These are phyloP conservation scores for Cerastis rubricosa DNA, from an alignment of 2,888 invertebrate species.

Conservation along the genomic window DNA sequence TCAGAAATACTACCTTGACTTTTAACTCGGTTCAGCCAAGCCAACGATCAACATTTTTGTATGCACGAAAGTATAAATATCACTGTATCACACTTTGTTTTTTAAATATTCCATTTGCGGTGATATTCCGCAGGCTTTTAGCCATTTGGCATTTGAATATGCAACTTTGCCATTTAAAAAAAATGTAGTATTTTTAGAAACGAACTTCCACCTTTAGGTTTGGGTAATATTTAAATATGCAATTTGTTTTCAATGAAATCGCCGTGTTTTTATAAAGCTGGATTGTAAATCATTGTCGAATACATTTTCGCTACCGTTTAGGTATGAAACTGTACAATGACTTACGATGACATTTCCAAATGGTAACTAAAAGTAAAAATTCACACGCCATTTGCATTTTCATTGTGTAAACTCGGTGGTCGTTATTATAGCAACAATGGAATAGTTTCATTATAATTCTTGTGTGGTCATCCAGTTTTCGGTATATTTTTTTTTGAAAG, in stretches of 20 bases:
- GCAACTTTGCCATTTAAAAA: constrained; percentile 1
- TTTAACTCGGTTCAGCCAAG: constrained; percentile 39
- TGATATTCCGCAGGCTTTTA: constrained; percentile 10
- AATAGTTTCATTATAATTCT: constrained; percentile 49
- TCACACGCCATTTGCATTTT: constrained; percentile 64
- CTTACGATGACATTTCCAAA: constrained; percentile 60
- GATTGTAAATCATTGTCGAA: constrained; percentile 5
- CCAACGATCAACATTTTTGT: constrained; percentile 32
- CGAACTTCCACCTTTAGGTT: not conserved
- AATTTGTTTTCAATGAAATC: not conserved
- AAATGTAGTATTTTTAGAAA: not conserved
- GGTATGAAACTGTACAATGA: constrained; percentile 63
- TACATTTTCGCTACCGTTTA: constrained; percentile 36
- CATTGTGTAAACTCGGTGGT: constrained; percentile 55
- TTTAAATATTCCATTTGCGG: constrained; percentile 19
- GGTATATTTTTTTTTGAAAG: constrained; percentile 15
- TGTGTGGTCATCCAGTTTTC: constrained; percentile 24
- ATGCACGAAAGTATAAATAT: constrained; percentile 39
- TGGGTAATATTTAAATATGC: not conserved
- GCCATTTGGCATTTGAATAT: constrained; percentile 31
- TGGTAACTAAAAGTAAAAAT: constrained; percentile 56
- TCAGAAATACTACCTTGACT: constrained; percentile 55
- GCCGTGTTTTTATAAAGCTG: not conserved
- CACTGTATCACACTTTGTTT: constrained; percentile 17
- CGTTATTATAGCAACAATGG: constrained; percentile 44